These are phyloP conservation scores for Tanypteryx hageni DNA, from an alignment of 2,888 invertebrate species.

Conservation along the genomic window DNA sequence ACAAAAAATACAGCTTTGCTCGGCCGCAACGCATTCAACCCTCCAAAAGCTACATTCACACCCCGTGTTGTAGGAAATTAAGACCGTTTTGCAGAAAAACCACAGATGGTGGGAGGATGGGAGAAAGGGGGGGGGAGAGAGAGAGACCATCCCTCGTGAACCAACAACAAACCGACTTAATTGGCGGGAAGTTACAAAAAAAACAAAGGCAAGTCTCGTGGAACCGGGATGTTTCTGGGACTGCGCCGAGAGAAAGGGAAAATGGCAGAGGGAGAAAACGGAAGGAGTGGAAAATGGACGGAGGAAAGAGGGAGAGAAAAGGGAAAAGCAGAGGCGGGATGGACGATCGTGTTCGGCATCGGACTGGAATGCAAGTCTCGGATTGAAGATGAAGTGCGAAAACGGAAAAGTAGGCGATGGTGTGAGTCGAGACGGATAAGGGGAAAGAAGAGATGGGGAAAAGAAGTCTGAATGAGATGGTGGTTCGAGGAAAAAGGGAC, in stretches of 20 bases:
- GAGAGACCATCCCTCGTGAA: not conserved
- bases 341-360: not conserved
- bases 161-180: conserved; percentile 26
- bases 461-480: no score
- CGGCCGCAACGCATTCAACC: no score
- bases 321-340: no score
- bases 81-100: not conserved
- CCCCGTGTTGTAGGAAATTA: not conserved
- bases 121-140: not conserved
- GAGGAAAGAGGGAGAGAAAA: no score
- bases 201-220: not conserved
- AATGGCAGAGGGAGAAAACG: not conserved
- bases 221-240: no score
- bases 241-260: no score
- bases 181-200: not conserved
- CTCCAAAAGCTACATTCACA: not conserved
- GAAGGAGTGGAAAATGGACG: not conserved
- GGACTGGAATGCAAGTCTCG: not conserved
- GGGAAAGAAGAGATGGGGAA: no score
- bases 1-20: no score
- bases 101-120: not conserved
- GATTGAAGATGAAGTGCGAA: not conserved
- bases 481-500: not conserved
- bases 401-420: no score
- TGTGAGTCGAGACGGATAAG: no score